Evolutionary conservation across 2,113 vertebrate species (phyloP).

Genomic region (Nyctereutes procyonoides): DNA sequence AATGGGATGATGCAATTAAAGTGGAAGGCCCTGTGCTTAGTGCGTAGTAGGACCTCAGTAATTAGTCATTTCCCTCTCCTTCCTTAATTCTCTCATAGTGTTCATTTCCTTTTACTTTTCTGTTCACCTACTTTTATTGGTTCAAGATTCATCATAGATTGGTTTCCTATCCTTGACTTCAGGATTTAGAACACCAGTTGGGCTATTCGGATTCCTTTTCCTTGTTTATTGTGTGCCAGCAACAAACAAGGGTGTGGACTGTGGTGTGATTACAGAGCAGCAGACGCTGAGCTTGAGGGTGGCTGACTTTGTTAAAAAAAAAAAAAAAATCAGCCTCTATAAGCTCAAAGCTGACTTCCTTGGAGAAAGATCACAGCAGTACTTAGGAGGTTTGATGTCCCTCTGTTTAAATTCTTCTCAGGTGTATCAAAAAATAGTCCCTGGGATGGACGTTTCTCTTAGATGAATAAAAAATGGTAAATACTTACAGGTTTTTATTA

Average conservation of each 20-base stretch:
- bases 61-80: not conserved
- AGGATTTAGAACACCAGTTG: not conserved
- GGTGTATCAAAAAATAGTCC: not conserved
- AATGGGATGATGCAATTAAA: not conserved
- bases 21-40: not conserved
- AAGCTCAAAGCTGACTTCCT: not conserved
- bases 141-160: not conserved
- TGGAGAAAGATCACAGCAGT: not conserved
- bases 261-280: not conserved
- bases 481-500: not conserved
- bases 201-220: not conserved
- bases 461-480: not conserved
- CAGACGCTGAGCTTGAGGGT: not conserved
- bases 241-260: not conserved
- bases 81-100: not conserved
- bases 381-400: not conserved
- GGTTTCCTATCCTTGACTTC: not conserved
- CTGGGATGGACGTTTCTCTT: not conserved
- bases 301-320: not conserved
- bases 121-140: not conserved
- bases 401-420: constrained; percentile 25
- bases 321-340: not conserved
- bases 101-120: not conserved
- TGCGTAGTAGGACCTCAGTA: not conserved
- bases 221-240: not conserved